Percentiles rank a stretch among this genome's conserved stretches.
Conservation (phyloP, 1,140 invertebrate genomes). For the Oncopodura yosiiana region DNA sequence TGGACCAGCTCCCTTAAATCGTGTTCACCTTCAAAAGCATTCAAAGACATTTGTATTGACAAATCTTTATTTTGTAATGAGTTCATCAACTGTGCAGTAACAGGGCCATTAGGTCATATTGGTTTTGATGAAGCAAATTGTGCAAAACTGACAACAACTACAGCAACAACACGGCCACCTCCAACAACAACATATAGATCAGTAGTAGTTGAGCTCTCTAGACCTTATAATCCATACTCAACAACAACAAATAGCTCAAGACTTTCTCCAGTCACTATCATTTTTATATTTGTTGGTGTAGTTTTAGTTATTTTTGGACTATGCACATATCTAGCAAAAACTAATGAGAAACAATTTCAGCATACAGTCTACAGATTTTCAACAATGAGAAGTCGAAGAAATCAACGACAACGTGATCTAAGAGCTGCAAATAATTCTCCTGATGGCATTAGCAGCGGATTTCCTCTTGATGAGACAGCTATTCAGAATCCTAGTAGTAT, state of each 20-base stretch:
- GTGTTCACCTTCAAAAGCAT: slow-evolving; percentile 18
- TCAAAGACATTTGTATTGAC: slow-evolving; percentile 9
- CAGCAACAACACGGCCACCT: neutral
- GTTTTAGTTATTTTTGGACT: slow-evolving; percentile 18
- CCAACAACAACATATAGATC: neutral
- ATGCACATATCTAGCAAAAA: slow-evolving; percentile 20
- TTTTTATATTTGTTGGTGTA: slow-evolving; percentile 17
- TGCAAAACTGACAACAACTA: neutral
- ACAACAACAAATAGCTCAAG: slow-evolving; percentile 11
- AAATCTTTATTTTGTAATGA: slow-evolving; percentile 11
- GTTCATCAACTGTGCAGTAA: slow-evolving; percentile 10
- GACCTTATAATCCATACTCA: slow-evolving; percentile 15
- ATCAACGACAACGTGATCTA: neutral
- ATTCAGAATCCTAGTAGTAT: neutral
- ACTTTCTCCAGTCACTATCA: slow-evolving; percentile 13
- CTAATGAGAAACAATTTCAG: slow-evolving; percentile 26
- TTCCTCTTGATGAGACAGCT: neutral
- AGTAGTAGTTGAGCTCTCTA: neutral
- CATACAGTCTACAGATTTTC: slow-evolving; percentile 24
- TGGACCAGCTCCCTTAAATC: slow-evolving; percentile 9
- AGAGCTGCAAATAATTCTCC: neutral
- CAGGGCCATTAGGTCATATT: slow-evolving; percentile 16
- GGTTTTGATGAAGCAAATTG: slow-evolving; percentile 22
- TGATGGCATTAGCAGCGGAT: neutral
- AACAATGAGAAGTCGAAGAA: slow-evolving; percentile 6